Conservation (phyloP, 2,113 vertebrate species). For the Amia ocellicauda region DNA sequence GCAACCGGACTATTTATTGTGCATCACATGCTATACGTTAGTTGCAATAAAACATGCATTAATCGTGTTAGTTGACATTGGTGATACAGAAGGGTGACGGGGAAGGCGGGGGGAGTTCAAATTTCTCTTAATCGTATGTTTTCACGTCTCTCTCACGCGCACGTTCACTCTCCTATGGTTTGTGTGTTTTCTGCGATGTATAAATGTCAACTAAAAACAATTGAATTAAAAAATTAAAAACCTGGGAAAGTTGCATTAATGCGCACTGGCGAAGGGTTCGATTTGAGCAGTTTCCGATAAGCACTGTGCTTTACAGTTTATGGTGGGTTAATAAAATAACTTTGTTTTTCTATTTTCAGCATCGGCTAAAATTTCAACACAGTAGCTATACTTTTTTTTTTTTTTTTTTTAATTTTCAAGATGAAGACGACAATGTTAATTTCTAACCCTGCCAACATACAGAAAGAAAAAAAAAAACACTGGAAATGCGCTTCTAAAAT, state of each 20-base stretch:
- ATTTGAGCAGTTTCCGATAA: neutral
- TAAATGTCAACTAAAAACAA: no score
- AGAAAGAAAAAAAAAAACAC: neutral
- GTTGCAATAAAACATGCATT: slow-evolving; percentile 59
- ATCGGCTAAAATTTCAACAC: neutral
- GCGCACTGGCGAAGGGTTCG: neutral
- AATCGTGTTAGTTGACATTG: slow-evolving; percentile 65
- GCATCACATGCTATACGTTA: slow-evolving; percentile 56
- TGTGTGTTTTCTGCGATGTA: slow-evolving; percentile 19
- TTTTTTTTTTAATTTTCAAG: no score
- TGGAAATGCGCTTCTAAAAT: neutral
- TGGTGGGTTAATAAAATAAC: neutral
- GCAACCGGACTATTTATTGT: slow-evolving; percentile 42
- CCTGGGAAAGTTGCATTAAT: slow-evolving; percentile 2
- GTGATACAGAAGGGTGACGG: neutral
- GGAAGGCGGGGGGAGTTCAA: no score
- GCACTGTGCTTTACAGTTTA: neutral
- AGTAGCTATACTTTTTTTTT: neutral
- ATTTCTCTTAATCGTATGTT: no score
- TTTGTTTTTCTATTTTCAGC: neutral
- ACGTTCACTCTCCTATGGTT: neutral
- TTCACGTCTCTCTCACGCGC: no score
- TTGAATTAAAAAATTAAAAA: no score
- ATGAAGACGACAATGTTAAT: neutral
- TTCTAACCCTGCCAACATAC: neutral